These are phyloP conservation scores for Drosophila hamatofila DNA, from an alignment of 2,888 invertebrate genomes.

Conservation along the genomic window DNA sequence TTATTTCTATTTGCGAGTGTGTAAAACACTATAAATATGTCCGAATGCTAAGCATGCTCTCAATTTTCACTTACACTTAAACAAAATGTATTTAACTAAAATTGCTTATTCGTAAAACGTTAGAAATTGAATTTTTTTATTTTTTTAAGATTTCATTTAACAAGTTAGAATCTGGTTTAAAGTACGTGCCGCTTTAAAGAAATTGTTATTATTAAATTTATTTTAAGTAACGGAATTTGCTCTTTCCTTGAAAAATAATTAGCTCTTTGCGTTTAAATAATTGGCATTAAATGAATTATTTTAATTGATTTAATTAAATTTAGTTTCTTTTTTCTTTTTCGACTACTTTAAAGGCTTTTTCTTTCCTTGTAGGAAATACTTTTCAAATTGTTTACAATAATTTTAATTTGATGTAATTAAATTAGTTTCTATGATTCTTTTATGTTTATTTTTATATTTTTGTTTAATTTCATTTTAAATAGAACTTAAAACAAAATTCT, in stretches of 20 bases:
- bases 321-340: constrained; percentile 44
- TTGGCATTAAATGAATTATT: constrained; percentile 59
- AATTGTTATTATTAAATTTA: constrained; percentile 41
- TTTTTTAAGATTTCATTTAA: constrained; percentile 27
- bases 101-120: constrained; percentile 1
- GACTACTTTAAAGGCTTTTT: constrained; percentile 82
- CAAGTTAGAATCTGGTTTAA: constrained; percentile 44
- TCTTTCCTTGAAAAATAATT: constrained; percentile 33
- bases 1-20: constrained; percentile 47
- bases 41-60: constrained; percentile 73
- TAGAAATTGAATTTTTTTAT: constrained; percentile 15
- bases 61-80: constrained; percentile 39
- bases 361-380: constrained; percentile 84
- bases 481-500: constrained; percentile 78
- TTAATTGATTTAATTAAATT: constrained; percentile 54
- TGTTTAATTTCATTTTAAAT: constrained; percentile 71
- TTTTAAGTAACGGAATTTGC: constrained; percentile 74
- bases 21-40: constrained; percentile 71
- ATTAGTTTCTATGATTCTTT: constrained; percentile 31
- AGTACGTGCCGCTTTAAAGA: constrained; percentile 63
- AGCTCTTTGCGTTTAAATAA: constrained; percentile 50
- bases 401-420: constrained; percentile 49
- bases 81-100: constrained; percentile 18
- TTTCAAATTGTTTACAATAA: constrained; percentile 69
- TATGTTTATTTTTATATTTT: constrained; percentile 32